Evolutionary conservation across 1,140 invertebrate genomes (phyloP).

Genomic region (Drosophila lacertosa): DNA sequence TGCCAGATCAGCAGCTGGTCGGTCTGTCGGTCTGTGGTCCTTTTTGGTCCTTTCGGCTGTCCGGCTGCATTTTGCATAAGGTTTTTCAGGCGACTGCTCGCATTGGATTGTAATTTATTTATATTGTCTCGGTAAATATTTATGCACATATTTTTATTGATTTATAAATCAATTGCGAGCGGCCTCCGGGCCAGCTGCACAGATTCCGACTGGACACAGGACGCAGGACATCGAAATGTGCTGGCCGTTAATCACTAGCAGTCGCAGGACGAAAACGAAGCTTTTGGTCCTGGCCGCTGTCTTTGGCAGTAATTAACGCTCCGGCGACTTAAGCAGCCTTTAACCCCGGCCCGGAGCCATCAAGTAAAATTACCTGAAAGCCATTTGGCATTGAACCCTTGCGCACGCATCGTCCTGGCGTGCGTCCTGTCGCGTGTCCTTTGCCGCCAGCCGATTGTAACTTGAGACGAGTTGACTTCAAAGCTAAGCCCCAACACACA

Average conservation of each 20-base stretch:
- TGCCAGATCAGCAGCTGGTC: neutral
- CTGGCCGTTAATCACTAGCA: constrained; percentile 40
- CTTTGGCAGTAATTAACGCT: constrained; percentile 60
- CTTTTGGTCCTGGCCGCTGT: neutral
- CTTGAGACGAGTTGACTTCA: constrained; percentile 17
- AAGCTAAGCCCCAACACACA: constrained; percentile 34
- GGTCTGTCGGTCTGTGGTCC: neutral
- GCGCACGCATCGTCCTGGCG: neutral
- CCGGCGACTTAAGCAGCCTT: constrained; percentile 28
- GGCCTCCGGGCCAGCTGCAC: constrained; percentile 3
- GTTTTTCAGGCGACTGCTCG: constrained; percentile 56
- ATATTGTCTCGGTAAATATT: constrained; percentile 74
- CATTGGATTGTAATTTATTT: constrained; percentile 72
- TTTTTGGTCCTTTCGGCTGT: constrained; percentile 17
- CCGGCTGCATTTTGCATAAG: constrained; percentile 65
- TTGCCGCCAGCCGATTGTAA: neutral
- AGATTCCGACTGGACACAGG: constrained; percentile 10
- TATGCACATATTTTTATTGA: constrained; percentile 72
- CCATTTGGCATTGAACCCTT: constrained; percentile 24
- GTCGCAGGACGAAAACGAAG: neutral
- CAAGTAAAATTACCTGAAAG: constrained; percentile 46
- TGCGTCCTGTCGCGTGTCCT: neutral
- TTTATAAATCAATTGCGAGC: constrained; percentile 71
- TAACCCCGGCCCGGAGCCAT: constrained; percentile 1
- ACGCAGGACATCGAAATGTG: too few relatives aligned